Conservation (phyloP, 2,797 vertebrate genomes). For the Hydrophis major region DNA sequence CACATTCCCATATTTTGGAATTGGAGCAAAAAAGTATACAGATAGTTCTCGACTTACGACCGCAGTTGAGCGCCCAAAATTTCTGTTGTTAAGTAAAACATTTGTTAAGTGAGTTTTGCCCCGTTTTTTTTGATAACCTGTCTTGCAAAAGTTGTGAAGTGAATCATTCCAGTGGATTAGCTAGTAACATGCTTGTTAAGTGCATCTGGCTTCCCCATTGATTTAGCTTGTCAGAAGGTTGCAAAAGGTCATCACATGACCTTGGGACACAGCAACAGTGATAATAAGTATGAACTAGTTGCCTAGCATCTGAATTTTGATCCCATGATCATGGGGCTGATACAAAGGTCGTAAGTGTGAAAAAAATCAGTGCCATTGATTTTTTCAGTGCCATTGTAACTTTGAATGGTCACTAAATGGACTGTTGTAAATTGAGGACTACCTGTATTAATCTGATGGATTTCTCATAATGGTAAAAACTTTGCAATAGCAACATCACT, state of each 20-base stretch:
- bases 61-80: not conserved
- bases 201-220: not conserved
- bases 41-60: not conserved
- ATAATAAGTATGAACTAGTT: not conserved
- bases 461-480: not conserved
- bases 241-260: not conserved
- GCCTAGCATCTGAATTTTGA: not conserved
- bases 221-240: not conserved
- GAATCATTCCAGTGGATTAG: not conserved
- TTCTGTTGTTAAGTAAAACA: not conserved
- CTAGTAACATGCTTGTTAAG: not conserved
- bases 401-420: too few relatives aligned
- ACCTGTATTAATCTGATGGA: not conserved
- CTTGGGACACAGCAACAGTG: not conserved
- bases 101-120: not conserved
- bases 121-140: not conserved
- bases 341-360: not conserved
- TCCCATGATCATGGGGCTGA: not conserved
- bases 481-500: not conserved
- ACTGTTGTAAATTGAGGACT: not conserved
- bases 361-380: not conserved
- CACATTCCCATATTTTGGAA: not conserved
- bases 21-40: not conserved
- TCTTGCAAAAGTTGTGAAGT: not conserved
- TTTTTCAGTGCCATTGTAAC: too few relatives aligned